A percentile compares a stretch with the other conserved stretches of the same genome.
These are phyloP conservation scores for Lacanobia wlatinum DNA, from an alignment of 2,888 invertebrate genomes.

Conservation along the genomic window DNA sequence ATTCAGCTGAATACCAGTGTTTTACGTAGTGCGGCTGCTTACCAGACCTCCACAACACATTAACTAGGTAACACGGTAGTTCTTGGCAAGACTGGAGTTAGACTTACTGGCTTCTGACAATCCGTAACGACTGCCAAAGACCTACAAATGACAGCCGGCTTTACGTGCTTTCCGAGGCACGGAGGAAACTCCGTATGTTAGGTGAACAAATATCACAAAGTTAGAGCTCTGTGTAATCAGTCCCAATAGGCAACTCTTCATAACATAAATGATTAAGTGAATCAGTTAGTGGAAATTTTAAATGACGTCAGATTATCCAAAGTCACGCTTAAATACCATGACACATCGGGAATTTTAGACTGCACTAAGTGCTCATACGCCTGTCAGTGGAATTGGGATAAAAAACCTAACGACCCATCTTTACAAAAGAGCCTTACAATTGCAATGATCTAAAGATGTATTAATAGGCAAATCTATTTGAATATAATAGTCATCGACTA, in stretches of 20 bases:
- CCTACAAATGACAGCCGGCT: too few relatives aligned
- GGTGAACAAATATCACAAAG: background rate
- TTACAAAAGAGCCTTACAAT: constrained; percentile 3
- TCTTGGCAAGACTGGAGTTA: too few relatives aligned
- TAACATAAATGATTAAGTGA: background rate
- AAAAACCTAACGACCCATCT: constrained; percentile 19
- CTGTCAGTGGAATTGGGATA: background rate
- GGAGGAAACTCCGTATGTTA: too few relatives aligned
- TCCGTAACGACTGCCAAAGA: too few relatives aligned
- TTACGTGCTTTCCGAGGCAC: too few relatives aligned
- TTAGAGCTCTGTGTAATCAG: background rate
- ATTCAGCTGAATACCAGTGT: too few relatives aligned
- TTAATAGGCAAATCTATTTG: constrained; percentile 10
- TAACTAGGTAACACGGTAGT: too few relatives aligned
- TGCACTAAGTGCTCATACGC: constrained; percentile 12
- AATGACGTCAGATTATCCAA: constrained; percentile 25
- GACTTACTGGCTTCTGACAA: too few relatives aligned
- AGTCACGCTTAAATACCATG: constrained; percentile 26
- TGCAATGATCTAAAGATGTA: constrained; percentile 9
- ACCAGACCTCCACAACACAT: too few relatives aligned
- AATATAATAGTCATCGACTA: constrained; percentile 26
- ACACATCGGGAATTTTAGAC: constrained; percentile 37
- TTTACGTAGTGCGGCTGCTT: too few relatives aligned
- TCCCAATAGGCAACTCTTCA: background rate
- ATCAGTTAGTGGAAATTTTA: constrained; percentile 2